phyloP scores from a whole-genome alignment of 2,888 invertebrate species.

The Sphaerophoria taeniata region DNA sequence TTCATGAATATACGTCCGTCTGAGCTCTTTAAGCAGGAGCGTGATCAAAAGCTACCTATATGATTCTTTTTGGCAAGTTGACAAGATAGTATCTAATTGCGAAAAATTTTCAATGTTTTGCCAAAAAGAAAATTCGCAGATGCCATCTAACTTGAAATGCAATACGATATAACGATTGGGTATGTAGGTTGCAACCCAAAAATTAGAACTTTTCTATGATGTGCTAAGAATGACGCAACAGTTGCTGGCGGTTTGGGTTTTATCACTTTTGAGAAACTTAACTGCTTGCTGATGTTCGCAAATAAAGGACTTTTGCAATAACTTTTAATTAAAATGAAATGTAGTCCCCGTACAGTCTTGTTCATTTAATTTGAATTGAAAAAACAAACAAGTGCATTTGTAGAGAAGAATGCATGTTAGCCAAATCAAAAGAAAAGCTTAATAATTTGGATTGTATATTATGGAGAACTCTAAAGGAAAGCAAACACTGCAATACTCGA shows the following conservation, averaged over 20 bases:
- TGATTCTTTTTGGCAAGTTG: slow-evolving; percentile 66
- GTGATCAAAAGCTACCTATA: slow-evolving; percentile 65
- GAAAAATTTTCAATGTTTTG: slow-evolving; percentile 46
- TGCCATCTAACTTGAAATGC: background rate
- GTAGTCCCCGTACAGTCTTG: too few relatives aligned
- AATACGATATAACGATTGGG: too few relatives aligned
- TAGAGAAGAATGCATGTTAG: too few relatives aligned
- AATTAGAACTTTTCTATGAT: slow-evolving; percentile 37
- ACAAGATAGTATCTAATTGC: slow-evolving; percentile 57
- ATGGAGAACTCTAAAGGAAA: background rate
- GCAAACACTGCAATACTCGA: background rate
- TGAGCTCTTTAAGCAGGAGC: slow-evolving; percentile 32
- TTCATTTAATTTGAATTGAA: too few relatives aligned
- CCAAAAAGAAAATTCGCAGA: slow-evolving; percentile 45
- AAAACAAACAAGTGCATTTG: too few relatives aligned
- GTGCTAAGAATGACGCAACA: slow-evolving; percentile 62
- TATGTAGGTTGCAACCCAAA: slow-evolving; percentile 34
- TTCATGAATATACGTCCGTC: background rate
- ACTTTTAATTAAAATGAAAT: too few relatives aligned
- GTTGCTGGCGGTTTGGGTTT: slow-evolving; percentile 37
- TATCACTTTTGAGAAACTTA: slow-evolving; percentile 31
- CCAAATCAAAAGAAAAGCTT: too few relatives aligned
- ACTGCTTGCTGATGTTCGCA: background rate
- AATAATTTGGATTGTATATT: too few relatives aligned
- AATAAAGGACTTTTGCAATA: too few relatives aligned